Percentiles rank a stretch among this genome's conserved stretches.
These are phyloP conservation scores for Lynx canadensis DNA, from an alignment of 2,113 vertebrate genomes.

Conservation along the genomic window DNA sequence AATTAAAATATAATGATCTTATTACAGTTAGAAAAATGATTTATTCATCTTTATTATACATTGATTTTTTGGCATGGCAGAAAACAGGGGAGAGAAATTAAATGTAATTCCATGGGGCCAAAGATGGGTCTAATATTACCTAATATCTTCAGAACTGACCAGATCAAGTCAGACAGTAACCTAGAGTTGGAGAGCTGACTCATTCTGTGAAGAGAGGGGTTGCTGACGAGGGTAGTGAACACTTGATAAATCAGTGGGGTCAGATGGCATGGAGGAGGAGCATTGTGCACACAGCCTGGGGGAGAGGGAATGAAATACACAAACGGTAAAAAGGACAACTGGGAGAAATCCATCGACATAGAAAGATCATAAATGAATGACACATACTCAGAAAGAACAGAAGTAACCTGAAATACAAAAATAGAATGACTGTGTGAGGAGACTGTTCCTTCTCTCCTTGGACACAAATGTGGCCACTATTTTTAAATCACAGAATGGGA, in stretches of 20 bases:
- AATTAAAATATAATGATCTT: constrained; percentile 82
- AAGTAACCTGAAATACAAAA: constrained; percentile 26
- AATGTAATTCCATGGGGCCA: constrained; percentile 69
- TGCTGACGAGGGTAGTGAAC: background rate
- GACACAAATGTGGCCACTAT: background rate
- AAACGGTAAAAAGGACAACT: background rate
- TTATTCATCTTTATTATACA: constrained; percentile 80
- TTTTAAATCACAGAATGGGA: constrained; percentile 32
- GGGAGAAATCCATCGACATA: constrained; percentile 32
- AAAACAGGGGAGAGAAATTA: constrained; percentile 76
- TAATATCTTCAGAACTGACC: constrained; percentile 74
- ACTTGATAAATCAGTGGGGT: constrained; percentile 57
- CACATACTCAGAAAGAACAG: background rate
- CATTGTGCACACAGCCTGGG: constrained; percentile 40
- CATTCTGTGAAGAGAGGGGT: background rate
- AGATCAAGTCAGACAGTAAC: constrained; percentile 78
- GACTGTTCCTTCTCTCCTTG: background rate
- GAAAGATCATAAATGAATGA: constrained; percentile 1
- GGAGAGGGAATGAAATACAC: background rate
- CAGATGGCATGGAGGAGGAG: constrained; percentile 36
- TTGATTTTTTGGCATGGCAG: constrained; percentile 70
- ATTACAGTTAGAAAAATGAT: constrained; percentile 81
- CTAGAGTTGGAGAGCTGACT: constrained; percentile 64
- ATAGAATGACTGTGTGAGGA: background rate
- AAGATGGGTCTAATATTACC: constrained; percentile 78